Base-by-base conservation (phyloP, 2,888 invertebrate genomes). In the Agrotis ipsilon region DNA sequence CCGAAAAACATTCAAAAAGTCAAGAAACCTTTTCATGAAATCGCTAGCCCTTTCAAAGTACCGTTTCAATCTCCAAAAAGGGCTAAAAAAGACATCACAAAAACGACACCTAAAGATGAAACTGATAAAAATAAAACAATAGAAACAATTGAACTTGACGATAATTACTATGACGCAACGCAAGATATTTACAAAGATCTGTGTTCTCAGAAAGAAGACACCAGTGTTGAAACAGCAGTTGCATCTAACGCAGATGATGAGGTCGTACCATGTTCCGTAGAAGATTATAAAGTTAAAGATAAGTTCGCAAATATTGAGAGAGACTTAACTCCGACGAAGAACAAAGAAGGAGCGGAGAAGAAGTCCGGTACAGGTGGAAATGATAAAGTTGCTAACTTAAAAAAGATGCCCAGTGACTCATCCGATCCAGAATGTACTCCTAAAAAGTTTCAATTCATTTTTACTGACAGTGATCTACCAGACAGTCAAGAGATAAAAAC, bases 401-500 rank as follows among this genome's bases (percentile, higher is more conserved):
- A 82, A 66, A 89, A 84, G 68, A 72, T 81, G 16, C 84, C 86
- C 0, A 93, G 92, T 85, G 93, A 93, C 72, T 82, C 87, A n/a
- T 93, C 93, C 1, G 94, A 94, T 77, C 21, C 86, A 16, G 93
- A 94, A 76, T 63, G 67, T 14, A 93, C 93, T 16, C 94, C 94
- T 0, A 92, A 90, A 84, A 95, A 94, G 85, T 72, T 86, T 19
- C 80, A 88, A 3, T 81, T 89, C 13, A 87, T 88, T 68, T 89
- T 93, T 57, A 89, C 92, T 75, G 88, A 91, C 32, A 90, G 88
- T 0, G 94, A 94, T 70, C 87, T 95, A 66, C 95, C 94, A 1
- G 88, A 90, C 62, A 96, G 94, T 72, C 94, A 94, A 86, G 94
- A 96, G 89, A 96, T 95, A 58, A 93, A 93, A 85, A 90, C 85